phyloP scores from a whole-genome alignment of 2,888 invertebrate genomes.

The Drosophila monieri region DNA sequence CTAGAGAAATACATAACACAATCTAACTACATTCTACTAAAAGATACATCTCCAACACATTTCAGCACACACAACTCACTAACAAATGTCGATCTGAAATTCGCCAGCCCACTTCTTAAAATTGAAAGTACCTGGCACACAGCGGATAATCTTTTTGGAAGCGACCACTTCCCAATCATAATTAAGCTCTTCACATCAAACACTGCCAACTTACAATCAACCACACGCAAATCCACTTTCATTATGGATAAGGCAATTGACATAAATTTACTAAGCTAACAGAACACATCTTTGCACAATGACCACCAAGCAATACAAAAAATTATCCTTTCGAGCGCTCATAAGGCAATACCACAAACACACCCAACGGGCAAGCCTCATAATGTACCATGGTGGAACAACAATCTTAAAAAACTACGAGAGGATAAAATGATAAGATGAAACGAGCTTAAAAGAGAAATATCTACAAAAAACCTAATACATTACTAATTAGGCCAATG shows the following conservation, averaged over 20 bases:
- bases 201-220: not conserved
- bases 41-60: too few species aligned
- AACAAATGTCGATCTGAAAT: conserved; percentile 5
- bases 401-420: not conserved
- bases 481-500: not conserved
- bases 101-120: conserved; percentile 8
- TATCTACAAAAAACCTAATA: not conserved
- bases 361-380: not conserved
- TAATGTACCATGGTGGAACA: too few species aligned
- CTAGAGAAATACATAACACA: too few species aligned
- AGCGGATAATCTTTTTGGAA: not conserved
- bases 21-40: too few species aligned
- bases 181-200: too few species aligned
- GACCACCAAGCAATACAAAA: not conserved
- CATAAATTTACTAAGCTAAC: too few species aligned
- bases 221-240: not conserved
- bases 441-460: not conserved
- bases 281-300: too few species aligned
- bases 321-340: not conserved
- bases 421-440: not conserved
- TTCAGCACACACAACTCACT: too few species aligned
- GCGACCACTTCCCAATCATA: not conserved
- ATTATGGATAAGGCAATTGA: too few species aligned
- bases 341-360: conserved; percentile 1
- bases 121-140: not conserved